Evolutionary conservation across 2,888 invertebrate species (phyloP).

Genomic region (Euzetes globulus): DNA sequence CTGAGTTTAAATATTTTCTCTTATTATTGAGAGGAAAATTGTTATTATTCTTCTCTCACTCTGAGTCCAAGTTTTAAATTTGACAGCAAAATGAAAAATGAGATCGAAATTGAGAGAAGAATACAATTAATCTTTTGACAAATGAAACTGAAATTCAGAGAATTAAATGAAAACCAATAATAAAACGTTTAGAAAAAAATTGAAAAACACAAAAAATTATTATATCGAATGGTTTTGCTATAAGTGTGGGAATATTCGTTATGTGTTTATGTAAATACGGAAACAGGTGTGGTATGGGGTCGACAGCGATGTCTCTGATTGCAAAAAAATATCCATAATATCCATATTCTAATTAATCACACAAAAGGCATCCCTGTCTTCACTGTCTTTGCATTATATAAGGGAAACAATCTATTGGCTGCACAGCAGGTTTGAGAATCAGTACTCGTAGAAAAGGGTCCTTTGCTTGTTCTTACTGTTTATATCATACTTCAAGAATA

Average conservation of each 20-base stretch:
- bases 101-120: constrained; percentile 29
- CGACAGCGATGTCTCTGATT: constrained; percentile 18
- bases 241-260: constrained; percentile 24
- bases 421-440: constrained; percentile 23
- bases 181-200: constrained; percentile 1
- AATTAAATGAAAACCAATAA: constrained; percentile 8
- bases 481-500: constrained; percentile 20
- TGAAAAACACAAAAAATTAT: background rate
- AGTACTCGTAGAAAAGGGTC: background rate
- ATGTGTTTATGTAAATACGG: constrained; percentile 26
- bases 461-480: constrained; percentile 13
- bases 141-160: constrained; percentile 16
- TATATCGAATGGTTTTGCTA: background rate
- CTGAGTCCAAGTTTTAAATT: background rate
- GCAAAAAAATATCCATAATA: background rate
- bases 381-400: constrained; percentile 2
- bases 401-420: constrained; percentile 30
- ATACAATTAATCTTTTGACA: constrained; percentile 35
- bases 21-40: background rate
- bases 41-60: background rate
- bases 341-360: constrained; percentile 28
- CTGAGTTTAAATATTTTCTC: background rate
- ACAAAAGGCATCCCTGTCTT: background rate
- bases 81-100: constrained; percentile 34
- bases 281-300: constrained; percentile 31